Conservation (phyloP, 2,888 invertebrate species). For the Calliphora vomitoria region DNA sequence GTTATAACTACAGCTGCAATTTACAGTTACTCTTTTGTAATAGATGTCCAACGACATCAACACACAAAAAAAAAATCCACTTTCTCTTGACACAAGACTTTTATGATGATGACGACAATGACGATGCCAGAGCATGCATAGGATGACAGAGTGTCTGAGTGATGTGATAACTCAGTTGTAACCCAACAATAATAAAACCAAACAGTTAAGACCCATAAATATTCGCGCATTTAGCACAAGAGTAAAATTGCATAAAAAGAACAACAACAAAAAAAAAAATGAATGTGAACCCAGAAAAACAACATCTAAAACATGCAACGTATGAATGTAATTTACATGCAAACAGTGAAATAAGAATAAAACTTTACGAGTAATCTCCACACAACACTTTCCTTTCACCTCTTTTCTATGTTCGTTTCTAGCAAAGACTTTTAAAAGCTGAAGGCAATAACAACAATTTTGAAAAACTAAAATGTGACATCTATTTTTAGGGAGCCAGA, state of each 20-base stretch:
- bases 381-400: neutral
- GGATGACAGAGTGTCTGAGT: slow-evolving; percentile 75
- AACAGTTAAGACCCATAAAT: slow-evolving; percentile 71
- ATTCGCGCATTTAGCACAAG: slow-evolving; percentile 73
- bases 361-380: slow-evolving; percentile 13
- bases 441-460: slow-evolving; percentile 18
- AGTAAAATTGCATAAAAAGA: slow-evolving; percentile 64
- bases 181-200: slow-evolving; percentile 70
- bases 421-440: slow-evolving; percentile 6
- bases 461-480: slow-evolving; percentile 25
- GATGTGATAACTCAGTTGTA: slow-evolving; percentile 79
- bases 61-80: slow-evolving; percentile 32
- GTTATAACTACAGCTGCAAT: slow-evolving; percentile 59
- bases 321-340: slow-evolving; percentile 64
- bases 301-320: slow-evolving; percentile 56
- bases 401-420: neutral
- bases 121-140: slow-evolving; percentile 66
- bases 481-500: slow-evolving; percentile 11
- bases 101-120: slow-evolving; percentile 64
- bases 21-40: slow-evolving; percentile 34
- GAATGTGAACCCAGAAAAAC: slow-evolving; percentile 40
- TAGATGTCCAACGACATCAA: slow-evolving; percentile 45
- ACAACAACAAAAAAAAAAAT: slow-evolving; percentile 4
- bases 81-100: slow-evolving; percentile 69
- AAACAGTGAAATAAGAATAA: slow-evolving; percentile 64